These are phyloP conservation scores for Papilio protenor DNA, from an alignment of 2,888 invertebrate genomes.

Conservation along the genomic window DNA sequence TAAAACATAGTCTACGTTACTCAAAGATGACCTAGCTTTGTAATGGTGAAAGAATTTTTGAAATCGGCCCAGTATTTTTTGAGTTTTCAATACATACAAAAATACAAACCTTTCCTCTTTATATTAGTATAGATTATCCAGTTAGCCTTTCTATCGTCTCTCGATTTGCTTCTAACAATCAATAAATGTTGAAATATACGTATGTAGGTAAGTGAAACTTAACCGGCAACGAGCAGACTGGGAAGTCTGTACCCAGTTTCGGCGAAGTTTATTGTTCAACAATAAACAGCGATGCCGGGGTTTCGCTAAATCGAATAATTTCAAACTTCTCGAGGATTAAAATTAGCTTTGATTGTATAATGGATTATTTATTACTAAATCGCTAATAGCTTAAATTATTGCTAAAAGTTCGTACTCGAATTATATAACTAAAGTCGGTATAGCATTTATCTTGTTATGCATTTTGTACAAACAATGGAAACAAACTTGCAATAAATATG, in stretches of 20 bases:
- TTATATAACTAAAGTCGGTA: no score
- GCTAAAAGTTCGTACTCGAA: background rate
- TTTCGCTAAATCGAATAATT: slow-evolving; percentile 45
- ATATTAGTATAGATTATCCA: background rate
- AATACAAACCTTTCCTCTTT: no score
- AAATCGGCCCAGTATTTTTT: no score
- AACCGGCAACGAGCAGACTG: slow-evolving; percentile 40
- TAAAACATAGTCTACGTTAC: no score
- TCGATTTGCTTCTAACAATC: slow-evolving; percentile 23
- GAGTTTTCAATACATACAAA: no score
- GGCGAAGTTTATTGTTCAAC: slow-evolving; percentile 45
- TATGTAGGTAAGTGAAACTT: slow-evolving; percentile 41
- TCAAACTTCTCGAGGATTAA: slow-evolving; percentile 41
- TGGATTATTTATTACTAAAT: slow-evolving; percentile 29
- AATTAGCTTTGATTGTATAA: slow-evolving; percentile 35
- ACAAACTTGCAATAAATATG: background rate
- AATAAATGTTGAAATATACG: slow-evolving; percentile 34
- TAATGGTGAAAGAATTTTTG: no score
- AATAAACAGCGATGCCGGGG: slow-evolving; percentile 42
- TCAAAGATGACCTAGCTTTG: no score
- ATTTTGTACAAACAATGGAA: background rate
- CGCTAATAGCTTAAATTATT: slow-evolving; percentile 23
- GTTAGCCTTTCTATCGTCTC: background rate
- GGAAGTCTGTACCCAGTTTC: slow-evolving; percentile 51
- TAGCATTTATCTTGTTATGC: background rate